Base-by-base conservation (phyloP, 2,888 invertebrate genomes). In the Eilema depressum region DNA sequence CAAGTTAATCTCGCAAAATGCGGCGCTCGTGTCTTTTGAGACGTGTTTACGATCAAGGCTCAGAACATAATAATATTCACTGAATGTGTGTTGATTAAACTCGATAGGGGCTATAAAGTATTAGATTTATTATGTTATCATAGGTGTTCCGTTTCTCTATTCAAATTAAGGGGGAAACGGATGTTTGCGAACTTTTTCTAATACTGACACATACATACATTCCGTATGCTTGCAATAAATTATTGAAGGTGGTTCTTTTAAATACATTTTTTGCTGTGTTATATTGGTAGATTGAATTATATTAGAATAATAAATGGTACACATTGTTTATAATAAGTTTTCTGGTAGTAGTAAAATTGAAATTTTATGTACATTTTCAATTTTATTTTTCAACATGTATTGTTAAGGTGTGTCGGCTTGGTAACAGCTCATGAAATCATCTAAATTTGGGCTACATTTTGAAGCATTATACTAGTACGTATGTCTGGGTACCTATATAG, bases 51-150 rank as follows among this genome's bases (percentile, higher is more conserved):
- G 47, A 47, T 47, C 7, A 20, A 47, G 47, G 20, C 47, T 17
- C 17, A 47, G 47, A 47, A 47, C 47, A 47, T 47, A 47, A 47
- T 53, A 53, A 25, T 59, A 26, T 59, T 59, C 59, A 17, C 26
- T 26, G 59, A 26, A 25, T 26, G 17, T 26, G 26, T 26, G 14
- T 7, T 17, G 59, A 70, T 73, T 75, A 75, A 70, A 74, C 73
- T 70, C 64, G 77, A 75, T 68, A 53, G 53, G 69, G 67, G 65
- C 77, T 71, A 86, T 87, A 87, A 87, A 87, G 69, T 79, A 73
- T 66, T 60, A 78, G 80, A 76, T 86, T 87, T 87, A 87, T 78
- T 74, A 71, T 85, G 86, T 83, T 86, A 81, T 81, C 80, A 77
- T 75, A 73, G 79, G 71, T 78, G 75, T 77, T 76, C 75, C 73